These are phyloP conservation scores for Centrocercus urophasianus DNA, from an alignment of 2,113 vertebrate genomes.

Conservation along the genomic window DNA sequence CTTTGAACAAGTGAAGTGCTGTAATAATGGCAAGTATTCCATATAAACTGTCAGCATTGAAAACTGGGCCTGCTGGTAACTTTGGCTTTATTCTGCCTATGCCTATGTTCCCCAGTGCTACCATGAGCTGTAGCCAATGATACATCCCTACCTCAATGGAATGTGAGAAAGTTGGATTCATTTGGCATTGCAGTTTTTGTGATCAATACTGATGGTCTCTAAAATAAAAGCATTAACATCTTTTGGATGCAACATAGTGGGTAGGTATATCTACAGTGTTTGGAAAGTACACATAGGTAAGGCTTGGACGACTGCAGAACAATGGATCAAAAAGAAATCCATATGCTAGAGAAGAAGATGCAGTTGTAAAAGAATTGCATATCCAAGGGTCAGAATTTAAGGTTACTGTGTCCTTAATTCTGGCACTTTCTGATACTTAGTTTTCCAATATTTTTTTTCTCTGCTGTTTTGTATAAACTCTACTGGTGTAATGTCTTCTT, in stretches of 20 bases:
- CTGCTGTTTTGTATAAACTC: accelerated
- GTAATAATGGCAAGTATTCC: not conserved
- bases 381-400: not conserved
- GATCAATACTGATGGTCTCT: not conserved
- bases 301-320: not conserved
- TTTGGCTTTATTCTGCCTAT: constrained; percentile 24
- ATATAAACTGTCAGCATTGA: not conserved
- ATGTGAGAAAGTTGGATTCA: accelerated
- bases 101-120: not conserved
- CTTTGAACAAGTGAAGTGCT: not conserved
- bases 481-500: not conserved
- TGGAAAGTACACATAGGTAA: not conserved
- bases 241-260: not conserved
- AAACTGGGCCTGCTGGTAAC: not conserved
- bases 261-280: not conserved
- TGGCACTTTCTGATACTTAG: not conserved
- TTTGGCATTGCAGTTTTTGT: not conserved
- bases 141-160: constrained; percentile 3
- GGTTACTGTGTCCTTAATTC: not conserved
- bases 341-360: not conserved
- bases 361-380: not conserved
- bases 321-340: not conserved
- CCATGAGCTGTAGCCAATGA: not conserved
- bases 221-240: not conserved
- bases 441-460: not conserved